Conservation (phyloP, 2,888 invertebrate species). For the Rugalucina vietnamica region DNA sequence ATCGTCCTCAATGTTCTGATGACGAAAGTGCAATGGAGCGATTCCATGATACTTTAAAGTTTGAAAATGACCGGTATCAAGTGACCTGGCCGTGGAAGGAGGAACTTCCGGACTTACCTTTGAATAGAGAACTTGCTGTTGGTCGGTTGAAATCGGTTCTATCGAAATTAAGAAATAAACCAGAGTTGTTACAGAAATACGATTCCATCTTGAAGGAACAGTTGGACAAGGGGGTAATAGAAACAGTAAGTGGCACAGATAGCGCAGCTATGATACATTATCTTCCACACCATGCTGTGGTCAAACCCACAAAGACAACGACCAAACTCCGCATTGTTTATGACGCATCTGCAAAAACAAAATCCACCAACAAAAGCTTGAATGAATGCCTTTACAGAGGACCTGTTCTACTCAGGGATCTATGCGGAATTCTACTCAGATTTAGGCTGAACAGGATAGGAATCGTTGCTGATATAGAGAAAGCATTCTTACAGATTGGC, state of each 20-base stretch:
- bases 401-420: constrained; percentile 16
- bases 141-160: constrained; percentile 28
- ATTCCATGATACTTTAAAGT: constrained; percentile 28
- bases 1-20: background rate
- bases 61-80: constrained; percentile 30
- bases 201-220: constrained; percentile 27
- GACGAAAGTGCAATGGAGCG: constrained; percentile 13
- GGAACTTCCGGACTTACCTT: constrained; percentile 10
- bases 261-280: background rate
- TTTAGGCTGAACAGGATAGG: constrained; percentile 23
- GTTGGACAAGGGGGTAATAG: constrained; percentile 27
- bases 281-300: constrained; percentile 27
- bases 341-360: constrained; percentile 20
- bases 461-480: constrained; percentile 20
- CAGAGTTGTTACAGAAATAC: constrained; percentile 36
- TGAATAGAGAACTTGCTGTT: constrained; percentile 26
- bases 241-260: background rate
- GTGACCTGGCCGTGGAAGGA: constrained; percentile 45
- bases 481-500: constrained; percentile 14
- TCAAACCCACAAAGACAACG: constrained; percentile 6
- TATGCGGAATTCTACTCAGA: constrained; percentile 10
- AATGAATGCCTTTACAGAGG: constrained; percentile 28
- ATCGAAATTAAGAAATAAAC: constrained; percentile 13
- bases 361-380: constrained; percentile 1
- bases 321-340: constrained; percentile 22